phyloP scores from a whole-genome alignment of 2,113 vertebrate genomes.

The Cheirogaleus medius region DNA sequence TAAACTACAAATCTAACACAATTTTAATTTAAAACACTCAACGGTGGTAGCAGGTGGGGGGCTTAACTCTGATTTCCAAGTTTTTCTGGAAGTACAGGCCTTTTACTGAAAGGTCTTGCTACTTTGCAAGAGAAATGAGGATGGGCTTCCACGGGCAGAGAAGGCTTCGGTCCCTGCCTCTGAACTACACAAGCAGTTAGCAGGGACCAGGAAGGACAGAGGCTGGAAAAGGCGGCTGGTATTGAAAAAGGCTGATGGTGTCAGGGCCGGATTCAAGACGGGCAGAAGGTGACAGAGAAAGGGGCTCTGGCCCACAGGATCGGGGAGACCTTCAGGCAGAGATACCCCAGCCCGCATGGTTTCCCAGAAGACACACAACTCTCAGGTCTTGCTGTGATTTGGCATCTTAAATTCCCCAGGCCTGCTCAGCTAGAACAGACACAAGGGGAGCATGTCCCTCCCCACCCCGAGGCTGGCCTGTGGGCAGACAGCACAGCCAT shows the following conservation, averaged over 20 bases:
- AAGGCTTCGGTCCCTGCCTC: background rate
- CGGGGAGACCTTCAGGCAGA: background rate
- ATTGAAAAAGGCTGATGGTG: background rate
- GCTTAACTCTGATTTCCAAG: background rate
- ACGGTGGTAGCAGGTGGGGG: fast-evolving
- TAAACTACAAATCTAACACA: background rate
- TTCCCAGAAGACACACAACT: background rate
- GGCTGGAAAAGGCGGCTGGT: background rate
- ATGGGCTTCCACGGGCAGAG: background rate
- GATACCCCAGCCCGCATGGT: fast-evolving
- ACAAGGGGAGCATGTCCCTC: fast-evolving
- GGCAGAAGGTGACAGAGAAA: background rate
- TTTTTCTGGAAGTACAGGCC: background rate
- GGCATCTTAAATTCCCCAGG: background rate
- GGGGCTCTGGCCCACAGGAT: background rate
- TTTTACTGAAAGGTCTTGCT: background rate
- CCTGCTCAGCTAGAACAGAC: background rate
- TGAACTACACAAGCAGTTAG: too few relatives aligned
- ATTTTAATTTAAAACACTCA: background rate
- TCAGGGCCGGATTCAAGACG: background rate
- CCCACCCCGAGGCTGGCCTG: fast-evolving
- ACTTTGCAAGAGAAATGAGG: background rate
- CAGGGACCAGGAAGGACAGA: background rate
- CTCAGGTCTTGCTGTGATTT: background rate
- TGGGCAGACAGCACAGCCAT: background rate